These are phyloP conservation scores for Aporophyla lueneburgensis DNA, from an alignment of 2,888 invertebrate genomes.

Conservation along the genomic window DNA sequence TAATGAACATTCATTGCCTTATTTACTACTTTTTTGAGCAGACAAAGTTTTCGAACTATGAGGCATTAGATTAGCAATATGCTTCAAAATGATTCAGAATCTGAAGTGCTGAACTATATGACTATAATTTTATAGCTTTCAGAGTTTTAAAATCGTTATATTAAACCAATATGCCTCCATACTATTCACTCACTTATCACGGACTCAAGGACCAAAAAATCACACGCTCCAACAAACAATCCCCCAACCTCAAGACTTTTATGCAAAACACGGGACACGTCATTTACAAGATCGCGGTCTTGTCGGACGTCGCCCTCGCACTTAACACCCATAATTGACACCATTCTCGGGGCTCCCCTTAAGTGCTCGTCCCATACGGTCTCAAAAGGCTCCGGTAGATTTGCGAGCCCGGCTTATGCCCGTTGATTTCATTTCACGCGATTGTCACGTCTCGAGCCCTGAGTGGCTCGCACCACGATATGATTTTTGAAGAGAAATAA, in stretches of 20 bases:
- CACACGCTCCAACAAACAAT: conserved; percentile 48
- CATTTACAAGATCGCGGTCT: conserved; percentile 63
- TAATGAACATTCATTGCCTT: too few relatives aligned
- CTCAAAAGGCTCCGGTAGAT: conserved; percentile 85
- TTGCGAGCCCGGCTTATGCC: conserved; percentile 88
- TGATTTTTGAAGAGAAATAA: conserved; percentile 87
- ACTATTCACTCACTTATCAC: not conserved
- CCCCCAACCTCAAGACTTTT: conserved; percentile 63
- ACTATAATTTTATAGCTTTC: not conserved
- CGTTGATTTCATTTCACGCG: conserved; percentile 88
- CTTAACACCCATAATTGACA: conserved; percentile 90
- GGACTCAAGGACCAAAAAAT: conserved; percentile 28
- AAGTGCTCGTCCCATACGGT: conserved; percentile 84
- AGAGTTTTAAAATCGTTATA: not conserved
- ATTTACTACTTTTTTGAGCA: too few relatives aligned
- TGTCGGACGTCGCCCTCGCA: conserved; percentile 75
- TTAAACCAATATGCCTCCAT: not conserved
- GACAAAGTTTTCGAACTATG: too few relatives aligned
- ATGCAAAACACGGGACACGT: conserved; percentile 71
- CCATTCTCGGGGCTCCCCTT: conserved; percentile 86
- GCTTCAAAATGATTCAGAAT: too few relatives aligned
- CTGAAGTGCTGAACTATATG: not conserved
- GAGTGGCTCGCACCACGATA: conserved; percentile 84
- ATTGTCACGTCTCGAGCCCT: conserved; percentile 87
- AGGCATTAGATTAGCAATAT: too few relatives aligned